A percentile compares a stretch with the other conserved stretches of the same genome.
These are phyloP conservation scores for Benitochromis conjunctus DNA, from an alignment of 2,113 vertebrate genomes.

Conservation along the genomic window DNA sequence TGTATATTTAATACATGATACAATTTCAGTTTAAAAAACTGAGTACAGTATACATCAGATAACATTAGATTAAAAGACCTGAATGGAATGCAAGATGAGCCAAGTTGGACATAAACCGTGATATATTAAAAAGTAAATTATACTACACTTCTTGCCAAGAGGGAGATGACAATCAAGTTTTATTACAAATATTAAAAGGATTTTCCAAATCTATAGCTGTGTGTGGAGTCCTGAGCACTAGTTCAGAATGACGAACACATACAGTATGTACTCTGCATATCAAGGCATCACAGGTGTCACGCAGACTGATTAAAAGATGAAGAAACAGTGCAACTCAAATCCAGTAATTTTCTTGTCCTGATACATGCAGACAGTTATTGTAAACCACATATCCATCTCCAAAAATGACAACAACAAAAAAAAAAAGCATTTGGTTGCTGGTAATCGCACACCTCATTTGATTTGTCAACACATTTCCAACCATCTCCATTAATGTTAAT, in stretches of 20 bases:
- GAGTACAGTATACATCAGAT: background rate
- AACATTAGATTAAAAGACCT: background rate
- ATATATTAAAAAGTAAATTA: background rate
- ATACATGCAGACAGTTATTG: background rate
- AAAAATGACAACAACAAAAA: background rate
- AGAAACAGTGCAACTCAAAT: background rate
- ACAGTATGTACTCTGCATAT: background rate
- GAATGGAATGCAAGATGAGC: background rate
- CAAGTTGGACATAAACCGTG: background rate
- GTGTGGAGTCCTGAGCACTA: background rate
- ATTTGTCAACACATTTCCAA: slow-evolving; percentile 52
- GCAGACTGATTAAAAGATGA: background rate
- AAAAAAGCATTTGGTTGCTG: background rate
- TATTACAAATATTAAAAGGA: background rate
- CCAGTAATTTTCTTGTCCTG: background rate
- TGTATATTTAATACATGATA: background rate
- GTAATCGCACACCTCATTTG: background rate
- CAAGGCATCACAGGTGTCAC: background rate
- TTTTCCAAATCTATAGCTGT: background rate
- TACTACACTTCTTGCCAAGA: background rate
- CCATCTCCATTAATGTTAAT: slow-evolving; percentile 33
- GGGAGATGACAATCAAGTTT: background rate
- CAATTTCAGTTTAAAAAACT: background rate
- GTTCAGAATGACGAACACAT: background rate
- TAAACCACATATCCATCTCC: background rate